These are phyloP conservation scores for Sinocyclocheilus grahami DNA, from an alignment of 2,113 vertebrate species.

Conservation along the genomic window DNA sequence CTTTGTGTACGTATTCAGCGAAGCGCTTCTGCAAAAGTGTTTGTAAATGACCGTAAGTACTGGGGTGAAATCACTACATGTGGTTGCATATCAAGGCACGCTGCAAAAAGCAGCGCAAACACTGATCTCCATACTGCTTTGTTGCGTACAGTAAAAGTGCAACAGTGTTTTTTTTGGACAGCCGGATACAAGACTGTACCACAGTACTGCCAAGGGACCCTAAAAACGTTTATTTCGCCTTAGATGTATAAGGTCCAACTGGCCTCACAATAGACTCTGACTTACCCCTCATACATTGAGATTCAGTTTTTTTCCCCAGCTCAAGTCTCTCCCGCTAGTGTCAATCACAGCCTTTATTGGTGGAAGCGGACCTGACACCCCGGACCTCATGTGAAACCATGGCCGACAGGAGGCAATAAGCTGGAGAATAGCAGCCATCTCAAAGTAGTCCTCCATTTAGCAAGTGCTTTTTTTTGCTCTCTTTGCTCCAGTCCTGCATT, in stretches of 20 bases:
- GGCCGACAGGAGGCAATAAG: constrained; percentile 95
- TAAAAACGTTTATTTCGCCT: constrained; percentile 30
- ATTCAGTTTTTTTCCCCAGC: constrained; percentile 57
- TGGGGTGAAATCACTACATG: background rate
- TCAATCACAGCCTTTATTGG: constrained; percentile 85
- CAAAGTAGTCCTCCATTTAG: constrained; percentile 89
- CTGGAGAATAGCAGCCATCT: constrained; percentile 90
- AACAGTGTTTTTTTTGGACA: background rate
- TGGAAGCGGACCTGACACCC: constrained; percentile 84
- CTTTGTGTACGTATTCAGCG: constrained; percentile 54
- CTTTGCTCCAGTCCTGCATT: constrained; percentile 94
- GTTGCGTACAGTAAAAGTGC: background rate
- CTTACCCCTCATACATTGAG: constrained; percentile 49
- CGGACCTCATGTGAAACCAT: constrained; percentile 88
- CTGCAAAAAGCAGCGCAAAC: background rate
- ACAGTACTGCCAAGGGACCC: background rate
- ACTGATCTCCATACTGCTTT: background rate
- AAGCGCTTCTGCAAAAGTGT: constrained; percentile 51
- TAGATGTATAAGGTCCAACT: constrained; percentile 27
- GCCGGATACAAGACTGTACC: background rate
- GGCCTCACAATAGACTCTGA: constrained; percentile 43
- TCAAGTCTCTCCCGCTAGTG: constrained; percentile 66
- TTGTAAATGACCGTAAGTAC: constrained; percentile 41
- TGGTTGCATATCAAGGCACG: background rate
- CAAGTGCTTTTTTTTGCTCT: constrained; percentile 84